phyloP scores from a whole-genome alignment of 2,888 invertebrate genomes.

The Drosophila villosipedis region DNA sequence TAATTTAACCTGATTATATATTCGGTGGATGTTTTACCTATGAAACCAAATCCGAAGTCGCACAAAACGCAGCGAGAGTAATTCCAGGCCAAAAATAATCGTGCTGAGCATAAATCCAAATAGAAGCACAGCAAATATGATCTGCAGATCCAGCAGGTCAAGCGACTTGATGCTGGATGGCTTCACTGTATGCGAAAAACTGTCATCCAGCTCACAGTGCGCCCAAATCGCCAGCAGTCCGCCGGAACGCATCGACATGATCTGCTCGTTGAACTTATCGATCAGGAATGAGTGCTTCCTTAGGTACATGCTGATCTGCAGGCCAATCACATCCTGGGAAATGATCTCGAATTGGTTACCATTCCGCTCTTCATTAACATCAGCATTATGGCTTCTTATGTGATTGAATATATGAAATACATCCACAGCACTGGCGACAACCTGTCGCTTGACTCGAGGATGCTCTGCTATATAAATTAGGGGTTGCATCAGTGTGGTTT shows the following conservation, averaged over 20 bases:
- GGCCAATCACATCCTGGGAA: slow-evolving; percentile 49
- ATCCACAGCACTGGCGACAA: slow-evolving; percentile 42
- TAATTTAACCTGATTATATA: neutral
- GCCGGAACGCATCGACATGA: slow-evolving; percentile 61
- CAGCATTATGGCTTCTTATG: slow-evolving; percentile 12
- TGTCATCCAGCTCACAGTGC: slow-evolving; percentile 42
- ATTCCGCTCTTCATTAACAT: neutral
- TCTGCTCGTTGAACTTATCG: slow-evolving; percentile 63
- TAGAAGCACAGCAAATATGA: neutral
- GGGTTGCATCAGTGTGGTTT: neutral
- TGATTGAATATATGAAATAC: slow-evolving; percentile 51
- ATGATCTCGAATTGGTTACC: slow-evolving; percentile 48
- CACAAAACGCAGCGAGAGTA: neutral
- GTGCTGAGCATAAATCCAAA: neutral
- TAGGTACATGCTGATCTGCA: slow-evolving; percentile 67
- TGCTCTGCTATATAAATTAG: slow-evolving; percentile 40
- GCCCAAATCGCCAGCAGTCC: slow-evolving; percentile 68
- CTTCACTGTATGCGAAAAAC: neutral
- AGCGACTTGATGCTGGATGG: neutral
- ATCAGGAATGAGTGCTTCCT: slow-evolving; percentile 73
- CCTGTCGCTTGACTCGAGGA: slow-evolving; percentile 16
- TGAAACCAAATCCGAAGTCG: slow-evolving; percentile 6
- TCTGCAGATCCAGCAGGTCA: neutral
- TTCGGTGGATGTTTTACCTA: neutral
- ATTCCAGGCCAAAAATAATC: neutral